Evolutionary conservation across 2,888 invertebrate species (phyloP).

Genomic region (Conchocele bisecta): DNA sequence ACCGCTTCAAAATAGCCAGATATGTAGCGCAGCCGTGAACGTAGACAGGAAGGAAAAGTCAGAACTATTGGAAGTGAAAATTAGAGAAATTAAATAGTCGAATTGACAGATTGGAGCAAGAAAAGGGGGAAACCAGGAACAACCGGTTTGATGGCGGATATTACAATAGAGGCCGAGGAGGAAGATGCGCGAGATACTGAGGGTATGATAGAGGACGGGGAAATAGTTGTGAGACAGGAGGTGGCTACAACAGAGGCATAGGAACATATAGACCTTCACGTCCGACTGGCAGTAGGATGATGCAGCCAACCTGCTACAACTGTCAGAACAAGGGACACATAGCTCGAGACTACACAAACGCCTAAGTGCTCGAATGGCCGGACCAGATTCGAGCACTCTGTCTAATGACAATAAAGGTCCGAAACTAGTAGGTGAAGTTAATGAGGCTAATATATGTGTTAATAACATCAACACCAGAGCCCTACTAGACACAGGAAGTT

Average conservation of each 20-base stretch:
- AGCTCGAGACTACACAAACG: neutral
- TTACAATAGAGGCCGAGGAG: neutral
- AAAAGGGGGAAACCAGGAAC: slow-evolving; percentile 1
- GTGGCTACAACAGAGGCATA: too few relatives aligned
- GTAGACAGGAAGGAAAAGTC: too few relatives aligned
- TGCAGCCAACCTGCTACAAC: neutral
- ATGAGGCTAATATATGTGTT: too few relatives aligned
- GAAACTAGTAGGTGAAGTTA: too few relatives aligned
- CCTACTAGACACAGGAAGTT: neutral
- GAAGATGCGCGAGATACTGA: neutral
- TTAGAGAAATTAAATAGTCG: neutral
- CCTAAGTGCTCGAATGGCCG: neutral
- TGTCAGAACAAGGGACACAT: neutral
- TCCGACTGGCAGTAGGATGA: neutral
- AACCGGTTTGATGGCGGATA: too few relatives aligned
- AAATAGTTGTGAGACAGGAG: too few relatives aligned
- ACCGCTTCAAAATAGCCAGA: slow-evolving; percentile 2
- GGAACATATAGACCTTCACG: neutral
- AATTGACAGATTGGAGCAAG: slow-evolving; percentile 3
- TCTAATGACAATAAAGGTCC: too few relatives aligned
- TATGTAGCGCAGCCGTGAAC: too few relatives aligned
- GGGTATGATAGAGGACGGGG: too few relatives aligned
- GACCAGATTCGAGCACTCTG: too few relatives aligned
- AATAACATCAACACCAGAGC: neutral
- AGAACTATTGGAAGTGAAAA: neutral